A percentile compares a stretch with the other conserved stretches of the same genome.
Conservation (phyloP, 2,113 vertebrate genomes). For the Cnemophilus loriae region DNA sequence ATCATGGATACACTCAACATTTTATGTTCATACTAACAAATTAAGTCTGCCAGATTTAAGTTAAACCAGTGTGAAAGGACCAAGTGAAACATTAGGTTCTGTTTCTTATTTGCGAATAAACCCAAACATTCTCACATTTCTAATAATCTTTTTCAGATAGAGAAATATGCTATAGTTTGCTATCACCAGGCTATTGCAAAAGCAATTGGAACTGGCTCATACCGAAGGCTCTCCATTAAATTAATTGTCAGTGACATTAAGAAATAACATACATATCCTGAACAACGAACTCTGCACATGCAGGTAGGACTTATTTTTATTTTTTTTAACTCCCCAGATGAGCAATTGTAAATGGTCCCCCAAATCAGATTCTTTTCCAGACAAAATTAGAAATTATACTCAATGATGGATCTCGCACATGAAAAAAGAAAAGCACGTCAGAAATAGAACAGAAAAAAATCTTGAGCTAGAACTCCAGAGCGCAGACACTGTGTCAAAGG, state of each 20-base stretch:
- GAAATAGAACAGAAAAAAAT: neutral
- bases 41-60: neutral
- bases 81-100: neutral
- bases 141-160: neutral
- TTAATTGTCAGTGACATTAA: neutral
- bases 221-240: neutral
- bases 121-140: neutral
- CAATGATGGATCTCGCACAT: neutral
- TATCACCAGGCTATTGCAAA: neutral
- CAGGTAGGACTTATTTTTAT: neutral
- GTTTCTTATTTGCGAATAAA: neutral
- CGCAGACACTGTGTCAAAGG: neutral
- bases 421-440: neutral
- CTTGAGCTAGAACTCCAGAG: neutral
- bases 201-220: neutral
- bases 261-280: neutral
- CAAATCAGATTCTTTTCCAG: neutral
- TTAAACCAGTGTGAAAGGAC: neutral
- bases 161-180: neutral
- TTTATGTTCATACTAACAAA: neutral
- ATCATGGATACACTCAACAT: neutral
- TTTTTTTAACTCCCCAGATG: neutral
- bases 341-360: neutral
- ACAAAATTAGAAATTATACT: neutral
- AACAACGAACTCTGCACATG: neutral